Evolutionary conservation across 2,888 invertebrate species (phyloP), one percentile per base, ranked within the genome.

Genomic region (Caenorhabditis sp.): DNA sequence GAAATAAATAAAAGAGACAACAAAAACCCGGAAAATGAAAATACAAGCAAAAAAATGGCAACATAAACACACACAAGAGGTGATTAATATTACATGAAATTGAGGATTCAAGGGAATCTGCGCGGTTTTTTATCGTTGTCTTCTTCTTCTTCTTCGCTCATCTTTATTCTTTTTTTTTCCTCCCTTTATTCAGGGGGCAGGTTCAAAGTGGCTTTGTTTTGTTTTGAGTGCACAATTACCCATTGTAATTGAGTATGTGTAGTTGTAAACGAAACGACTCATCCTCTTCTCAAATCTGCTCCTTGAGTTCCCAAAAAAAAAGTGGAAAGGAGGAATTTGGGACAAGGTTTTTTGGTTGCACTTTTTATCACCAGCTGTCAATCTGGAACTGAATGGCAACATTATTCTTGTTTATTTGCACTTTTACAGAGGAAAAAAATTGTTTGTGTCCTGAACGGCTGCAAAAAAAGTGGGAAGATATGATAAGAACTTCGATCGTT

Each of bases 161-260:
- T n/a, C n/a, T n/a, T n/a, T n/a, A n/a, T n/a, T n/a, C 27, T 51
- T 61, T 53, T 23, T 51, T 43, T 17, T 36, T 43, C 14, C 14
- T 14, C 17, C 14, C 43, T 17, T 43, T 43, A 43, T 43, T 43
- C 43, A 43, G 43, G 59, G 27, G 43, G 58, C 66, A 59, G 62
- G 60, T 71, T 71, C 77, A 71, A 78, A 80, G 77, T 78, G 80
- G 80, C 80, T 80, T 80, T 80, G 78, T 80, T 80, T 67, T 74
- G 68, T 69, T 67, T 72, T 67, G 72, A 72, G 79, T 78, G 70
- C 76, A 80, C 80, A 80, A 80, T 80, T 80, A 80, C 80, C 80
- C 78, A 80, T 80, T 80, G 80, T 80, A 80, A 80, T 80, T 80
- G 80, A 80, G 80, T 74, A 69, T 66, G 66, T 72, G 67, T 31